phyloP scores from a whole-genome alignment of 2,888 invertebrate species.

The Dasysyrphus tricinctus region DNA sequence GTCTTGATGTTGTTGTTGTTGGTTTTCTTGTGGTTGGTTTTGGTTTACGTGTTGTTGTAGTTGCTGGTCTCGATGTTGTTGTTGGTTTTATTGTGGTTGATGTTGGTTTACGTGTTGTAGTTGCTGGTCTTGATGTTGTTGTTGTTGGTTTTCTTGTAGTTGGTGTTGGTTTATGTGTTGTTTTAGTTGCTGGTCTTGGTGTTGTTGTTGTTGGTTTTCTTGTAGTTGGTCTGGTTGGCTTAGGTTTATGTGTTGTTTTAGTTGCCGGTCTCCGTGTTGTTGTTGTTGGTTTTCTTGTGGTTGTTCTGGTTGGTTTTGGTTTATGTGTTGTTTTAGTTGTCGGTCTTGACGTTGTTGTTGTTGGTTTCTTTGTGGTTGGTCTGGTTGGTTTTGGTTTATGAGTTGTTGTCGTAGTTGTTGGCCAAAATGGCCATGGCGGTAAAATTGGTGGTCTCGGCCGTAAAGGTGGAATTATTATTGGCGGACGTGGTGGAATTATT shows the following conservation, averaged over 20 bases:
- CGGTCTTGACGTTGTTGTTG: background rate
- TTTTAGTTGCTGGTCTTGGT: too few species aligned
- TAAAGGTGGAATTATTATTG: background rate
- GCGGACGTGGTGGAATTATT: background rate
- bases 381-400: background rate
- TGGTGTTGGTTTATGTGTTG: background rate
- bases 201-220: background rate
- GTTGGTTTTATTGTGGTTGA: background rate
- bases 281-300: background rate
- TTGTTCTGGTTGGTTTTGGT: background rate
- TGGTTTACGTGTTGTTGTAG: background rate
- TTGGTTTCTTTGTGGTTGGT: background rate
- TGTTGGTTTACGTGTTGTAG: background rate
- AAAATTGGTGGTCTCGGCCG: conserved; percentile 1
- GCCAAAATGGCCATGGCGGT: conserved; percentile 11
- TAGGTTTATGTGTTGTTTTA: background rate
- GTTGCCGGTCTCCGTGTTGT: background rate
- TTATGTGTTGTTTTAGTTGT: background rate
- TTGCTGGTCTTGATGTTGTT: too few species aligned
- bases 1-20: background rate
- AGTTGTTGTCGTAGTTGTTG: background rate
- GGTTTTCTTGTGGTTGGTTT: background rate
- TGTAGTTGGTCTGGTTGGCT: background rate
- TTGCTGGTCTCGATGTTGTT: background rate
- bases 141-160: background rate